A percentile compares a stretch with the other conserved stretches of the same genome.
Evolutionary conservation across 2,113 vertebrate species (phyloP).

Genomic region (Colaptes auratus): DNA sequence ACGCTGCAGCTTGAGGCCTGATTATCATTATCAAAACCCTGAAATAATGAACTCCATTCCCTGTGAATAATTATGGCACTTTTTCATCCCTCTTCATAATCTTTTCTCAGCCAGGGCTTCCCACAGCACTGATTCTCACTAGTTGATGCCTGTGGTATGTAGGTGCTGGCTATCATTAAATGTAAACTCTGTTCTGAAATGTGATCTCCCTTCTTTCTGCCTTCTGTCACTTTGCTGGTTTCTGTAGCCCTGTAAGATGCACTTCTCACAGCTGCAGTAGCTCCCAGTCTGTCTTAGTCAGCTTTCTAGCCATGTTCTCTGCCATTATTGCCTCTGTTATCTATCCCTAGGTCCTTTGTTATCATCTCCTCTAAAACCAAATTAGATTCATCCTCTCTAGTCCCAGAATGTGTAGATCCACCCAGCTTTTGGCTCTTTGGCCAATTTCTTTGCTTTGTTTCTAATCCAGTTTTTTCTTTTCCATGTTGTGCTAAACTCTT

Average conservation of each 20-base stretch:
- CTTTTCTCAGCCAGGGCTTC: not conserved
- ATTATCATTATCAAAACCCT: not conserved
- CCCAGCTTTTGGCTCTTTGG: not conserved
- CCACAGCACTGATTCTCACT: not conserved
- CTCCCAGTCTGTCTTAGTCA: not conserved
- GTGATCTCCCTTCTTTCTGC: not conserved
- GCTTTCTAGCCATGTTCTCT: not conserved
- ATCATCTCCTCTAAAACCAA: not conserved
- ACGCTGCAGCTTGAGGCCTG: not conserved
- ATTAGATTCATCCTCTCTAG: not conserved
- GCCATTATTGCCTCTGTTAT: not conserved
- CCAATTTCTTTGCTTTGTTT: not conserved
- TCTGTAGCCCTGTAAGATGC: not conserved
- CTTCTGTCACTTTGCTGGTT: not conserved
- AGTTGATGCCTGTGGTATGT: not conserved
- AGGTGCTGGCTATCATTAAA: not conserved
- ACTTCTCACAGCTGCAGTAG: not conserved
- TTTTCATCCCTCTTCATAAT: not conserved
- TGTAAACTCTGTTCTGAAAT: not conserved
- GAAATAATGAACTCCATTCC: not conserved
- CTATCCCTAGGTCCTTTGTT: not conserved
- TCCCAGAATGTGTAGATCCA: not conserved
- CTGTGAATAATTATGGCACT: not conserved
- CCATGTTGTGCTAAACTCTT: not conserved
- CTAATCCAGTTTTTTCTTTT: not conserved